Evolutionary conservation across 2,888 invertebrate genomes (phyloP).

Genomic region (Drosophila pegasa): DNA sequence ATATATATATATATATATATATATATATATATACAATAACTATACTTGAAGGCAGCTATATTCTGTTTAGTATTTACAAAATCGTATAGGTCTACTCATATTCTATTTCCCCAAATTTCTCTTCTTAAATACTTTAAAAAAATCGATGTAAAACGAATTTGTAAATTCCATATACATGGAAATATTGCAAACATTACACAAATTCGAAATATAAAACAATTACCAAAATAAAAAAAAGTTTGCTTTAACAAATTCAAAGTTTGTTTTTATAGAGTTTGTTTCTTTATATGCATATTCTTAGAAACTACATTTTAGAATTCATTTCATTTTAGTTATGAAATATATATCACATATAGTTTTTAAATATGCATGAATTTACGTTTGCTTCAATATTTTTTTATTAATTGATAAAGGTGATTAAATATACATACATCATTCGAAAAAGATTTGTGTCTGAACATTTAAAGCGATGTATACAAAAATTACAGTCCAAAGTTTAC

Average conservation of each 20-base stretch:
- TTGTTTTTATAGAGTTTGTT: background rate
- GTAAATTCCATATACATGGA: background rate
- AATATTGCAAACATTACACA: background rate
- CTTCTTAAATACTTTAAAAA: background rate
- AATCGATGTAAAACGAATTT: background rate
- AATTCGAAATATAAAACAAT: background rate
- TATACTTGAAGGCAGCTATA: slow-evolving; percentile 11
- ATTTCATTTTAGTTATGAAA: background rate
- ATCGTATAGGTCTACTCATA: background rate
- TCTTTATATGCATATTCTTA: background rate
- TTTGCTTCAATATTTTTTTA: too few species aligned
- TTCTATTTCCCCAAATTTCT: background rate
- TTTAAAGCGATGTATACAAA: too few species aligned
- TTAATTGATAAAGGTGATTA: too few species aligned
- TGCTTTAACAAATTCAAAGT: background rate
- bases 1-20: slow-evolving; percentile 24
- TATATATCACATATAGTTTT: background rate
- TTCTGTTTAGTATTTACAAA: slow-evolving; percentile 15
- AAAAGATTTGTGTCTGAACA: too few species aligned
- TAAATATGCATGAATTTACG: too few species aligned
- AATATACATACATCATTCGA: too few species aligned
- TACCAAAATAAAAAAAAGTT: background rate
- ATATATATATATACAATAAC: slow-evolving; percentile 23
- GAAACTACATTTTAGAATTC: background rate
- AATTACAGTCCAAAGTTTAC: too few species aligned